Conservation (phyloP, 2,113 vertebrate genomes). For the Neoarius graeffei region DNA sequence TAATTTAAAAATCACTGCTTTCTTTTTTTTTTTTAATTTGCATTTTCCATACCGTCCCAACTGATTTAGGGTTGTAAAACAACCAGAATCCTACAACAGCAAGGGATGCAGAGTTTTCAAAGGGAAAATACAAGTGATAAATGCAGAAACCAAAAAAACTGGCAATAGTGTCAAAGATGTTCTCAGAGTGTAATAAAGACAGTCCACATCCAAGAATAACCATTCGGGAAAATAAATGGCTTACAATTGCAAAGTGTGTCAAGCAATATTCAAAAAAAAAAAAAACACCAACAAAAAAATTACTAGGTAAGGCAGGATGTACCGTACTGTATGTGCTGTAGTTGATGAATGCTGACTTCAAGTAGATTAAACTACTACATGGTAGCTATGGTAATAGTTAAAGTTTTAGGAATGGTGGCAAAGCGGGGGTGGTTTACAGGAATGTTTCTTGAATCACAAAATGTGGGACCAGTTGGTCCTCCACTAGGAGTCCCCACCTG, state of each 20-base stretch:
- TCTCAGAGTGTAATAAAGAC: neutral
- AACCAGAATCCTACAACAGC: neutral
- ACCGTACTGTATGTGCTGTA: neutral
- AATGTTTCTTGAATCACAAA: neutral
- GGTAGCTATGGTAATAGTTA: slow-evolving; percentile 11
- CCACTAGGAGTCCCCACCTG: neutral
- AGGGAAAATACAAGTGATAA: neutral
- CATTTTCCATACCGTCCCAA: too few relatives aligned
- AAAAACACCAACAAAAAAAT: neutral
- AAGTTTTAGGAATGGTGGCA: neutral
- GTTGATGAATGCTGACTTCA: neutral
- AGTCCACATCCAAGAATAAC: neutral
- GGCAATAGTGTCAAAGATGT: neutral
- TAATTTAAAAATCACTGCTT: too few relatives aligned
- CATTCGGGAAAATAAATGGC: neutral
- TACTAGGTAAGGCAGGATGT: neutral
- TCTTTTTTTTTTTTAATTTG: too few relatives aligned
- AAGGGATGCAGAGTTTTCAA: neutral
- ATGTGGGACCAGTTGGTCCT: neutral
- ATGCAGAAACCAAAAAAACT: neutral
- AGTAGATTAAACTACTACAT: neutral
- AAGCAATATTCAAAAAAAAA: neutral
- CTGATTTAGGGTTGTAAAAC: too few relatives aligned
- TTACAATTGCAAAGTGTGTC: neutral
- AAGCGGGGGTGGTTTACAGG: too few relatives aligned